Base-by-base conservation (phyloP, 1,140 invertebrate genomes). In the Protaetia brevitarsis region DNA sequence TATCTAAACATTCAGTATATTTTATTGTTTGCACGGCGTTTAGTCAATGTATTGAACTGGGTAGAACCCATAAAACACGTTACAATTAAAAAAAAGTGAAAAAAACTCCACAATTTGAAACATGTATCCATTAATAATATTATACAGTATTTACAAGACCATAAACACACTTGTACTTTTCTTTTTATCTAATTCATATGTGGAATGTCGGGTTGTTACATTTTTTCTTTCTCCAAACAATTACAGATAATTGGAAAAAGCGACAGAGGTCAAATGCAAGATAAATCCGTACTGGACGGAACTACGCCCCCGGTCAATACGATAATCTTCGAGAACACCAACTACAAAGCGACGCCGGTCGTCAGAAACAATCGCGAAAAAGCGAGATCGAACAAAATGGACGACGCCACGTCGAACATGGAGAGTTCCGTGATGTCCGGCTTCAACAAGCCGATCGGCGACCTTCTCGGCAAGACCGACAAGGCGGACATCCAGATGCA, bases 301-400 rank as follows among this genome's bases (percentile, higher is more conserved):
- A 83, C 87, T 0, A 89, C 88, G 3, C 85, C 90, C 1, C 90
- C 92, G 0, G 91, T 94, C 11, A 89, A 93, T 74, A 95, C 93
- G 0, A 89, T 95, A 30, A 94, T 95, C 65, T 95, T 95, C 76
- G 94, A 95, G 76, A 95, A 95, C 78, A 95, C 92, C 0, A 95
- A 95, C 76, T 94, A 91, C 73, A 91, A 92, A 79, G 85, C 87
- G 64, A 84, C 86, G 66, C 70, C 68, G 66, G 66, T 27, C 64
- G 68, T 45, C 23, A 26, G 65, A n/a, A 13, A 34, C 19, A 13
- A 57, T 69, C 72, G 7, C 69, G 77, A 66, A 62, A 77, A 73
- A 59, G 36, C 70, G 7, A 67, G 75, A n/a, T 62, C 68, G 65
- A 72, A 65, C 67, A 68, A 74, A 70, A 16, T 78, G 66, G 69